phyloP scores from a whole-genome alignment of 2,888 invertebrate species.

The Drymonia ruficornis region DNA sequence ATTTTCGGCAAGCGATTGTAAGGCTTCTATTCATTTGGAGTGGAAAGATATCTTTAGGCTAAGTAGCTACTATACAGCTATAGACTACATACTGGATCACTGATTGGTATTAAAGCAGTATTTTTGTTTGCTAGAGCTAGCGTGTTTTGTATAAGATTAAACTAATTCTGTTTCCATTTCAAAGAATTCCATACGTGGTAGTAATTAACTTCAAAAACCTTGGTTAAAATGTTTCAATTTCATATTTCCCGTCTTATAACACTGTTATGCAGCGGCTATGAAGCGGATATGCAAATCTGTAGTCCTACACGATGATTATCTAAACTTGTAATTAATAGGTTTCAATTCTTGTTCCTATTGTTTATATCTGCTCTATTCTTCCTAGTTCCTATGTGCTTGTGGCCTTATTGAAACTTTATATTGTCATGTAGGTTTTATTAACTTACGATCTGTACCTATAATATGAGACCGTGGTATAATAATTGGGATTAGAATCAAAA shows the following conservation, averaged over 20 bases:
- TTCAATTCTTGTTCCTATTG: constrained; percentile 33
- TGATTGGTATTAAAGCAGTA: no score
- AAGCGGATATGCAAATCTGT: constrained; percentile 24
- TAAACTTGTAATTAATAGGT: constrained; percentile 31
- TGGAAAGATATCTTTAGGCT: constrained; percentile 2
- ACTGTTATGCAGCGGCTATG: not conserved
- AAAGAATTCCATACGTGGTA: no score
- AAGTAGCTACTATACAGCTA: not conserved
- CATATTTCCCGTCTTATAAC: not conserved
- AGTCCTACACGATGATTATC: constrained; percentile 32
- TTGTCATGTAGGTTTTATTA: constrained; percentile 2
- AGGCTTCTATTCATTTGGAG: not conserved
- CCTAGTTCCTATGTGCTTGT: constrained; percentile 38
- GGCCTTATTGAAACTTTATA: not conserved
- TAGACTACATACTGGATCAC: not conserved
- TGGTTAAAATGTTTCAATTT: not conserved
- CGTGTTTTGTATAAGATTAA: no score
- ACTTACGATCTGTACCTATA: not conserved
- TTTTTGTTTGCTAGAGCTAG: no score
- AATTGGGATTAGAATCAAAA: no score
- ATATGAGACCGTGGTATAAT: no score
- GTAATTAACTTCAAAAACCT: no score
- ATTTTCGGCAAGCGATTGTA: constrained; percentile 28
- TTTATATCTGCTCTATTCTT: constrained; percentile 22
- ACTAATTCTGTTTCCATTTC: no score